phyloP scores from a whole-genome alignment of 2,797 vertebrate species.

The Pteropus rufus region DNA sequence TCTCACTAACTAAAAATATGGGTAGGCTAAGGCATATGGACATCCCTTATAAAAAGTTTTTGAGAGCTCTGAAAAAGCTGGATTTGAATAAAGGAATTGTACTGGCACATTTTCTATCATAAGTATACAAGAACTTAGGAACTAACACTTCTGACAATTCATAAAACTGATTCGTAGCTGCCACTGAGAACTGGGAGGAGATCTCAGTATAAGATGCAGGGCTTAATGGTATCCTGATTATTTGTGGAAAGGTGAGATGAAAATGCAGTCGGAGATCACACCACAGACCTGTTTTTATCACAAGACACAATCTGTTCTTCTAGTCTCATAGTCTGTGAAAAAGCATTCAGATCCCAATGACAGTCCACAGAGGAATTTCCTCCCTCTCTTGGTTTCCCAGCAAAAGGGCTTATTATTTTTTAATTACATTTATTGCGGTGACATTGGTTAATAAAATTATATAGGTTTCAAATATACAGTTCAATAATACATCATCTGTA shows the following conservation, averaged over 20 bases:
- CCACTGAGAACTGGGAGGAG: not conserved
- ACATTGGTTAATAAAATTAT: too few relatives aligned
- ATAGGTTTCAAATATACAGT: too few relatives aligned
- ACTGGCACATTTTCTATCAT: not conserved
- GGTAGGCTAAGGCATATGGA: not conserved
- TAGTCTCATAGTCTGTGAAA: not conserved
- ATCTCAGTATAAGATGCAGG: not conserved
- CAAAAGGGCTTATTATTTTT: not conserved
- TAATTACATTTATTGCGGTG: too few relatives aligned
- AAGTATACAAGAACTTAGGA: not conserved
- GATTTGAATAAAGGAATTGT: slow-evolving; percentile 29
- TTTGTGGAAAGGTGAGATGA: slow-evolving; percentile 25
- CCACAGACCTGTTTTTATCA: not conserved
- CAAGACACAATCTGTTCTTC: slow-evolving; percentile 17
- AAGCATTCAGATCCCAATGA: not conserved
- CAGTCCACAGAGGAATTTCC: not conserved
- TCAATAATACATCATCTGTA: too few relatives aligned
- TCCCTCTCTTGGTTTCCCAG: not conserved
- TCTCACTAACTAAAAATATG: slow-evolving; percentile 22
- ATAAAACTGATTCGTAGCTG: not conserved
- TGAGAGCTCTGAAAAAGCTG: not conserved
- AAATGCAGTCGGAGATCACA: slow-evolving; percentile 25
- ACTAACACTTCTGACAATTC: not conserved
- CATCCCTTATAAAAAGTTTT: slow-evolving; percentile 10
- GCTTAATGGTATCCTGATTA: slow-evolving; percentile 25